Evolutionary conservation across 2,888 invertebrate species (phyloP).

Genomic region (Drosophila demipolita): DNA sequence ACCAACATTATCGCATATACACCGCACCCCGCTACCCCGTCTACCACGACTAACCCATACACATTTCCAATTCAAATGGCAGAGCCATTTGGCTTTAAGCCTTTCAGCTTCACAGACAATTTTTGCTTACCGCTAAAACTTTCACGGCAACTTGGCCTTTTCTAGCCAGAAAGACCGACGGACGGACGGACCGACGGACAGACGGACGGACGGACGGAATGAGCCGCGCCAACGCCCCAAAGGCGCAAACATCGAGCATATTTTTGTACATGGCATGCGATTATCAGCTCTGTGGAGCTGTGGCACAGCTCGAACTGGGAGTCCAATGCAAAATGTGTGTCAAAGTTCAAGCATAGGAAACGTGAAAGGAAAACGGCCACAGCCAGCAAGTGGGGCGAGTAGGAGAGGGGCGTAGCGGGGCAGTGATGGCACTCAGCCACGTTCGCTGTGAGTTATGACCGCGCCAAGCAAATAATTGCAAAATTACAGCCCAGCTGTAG

Average conservation of each 20-base stretch:
- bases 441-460: constrained; percentile 73
- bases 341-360: constrained; percentile 75
- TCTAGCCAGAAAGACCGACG: constrained; percentile 9
- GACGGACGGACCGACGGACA: too few relatives aligned
- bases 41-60: background rate
- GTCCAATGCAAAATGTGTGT: constrained; percentile 70
- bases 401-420: constrained; percentile 6
- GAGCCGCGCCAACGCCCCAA: constrained; percentile 61
- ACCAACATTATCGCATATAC: background rate
- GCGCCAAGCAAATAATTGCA: constrained; percentile 77
- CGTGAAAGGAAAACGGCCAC: constrained; percentile 68
- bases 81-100: constrained; percentile 41
- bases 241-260: constrained; percentile 73
- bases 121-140: constrained; percentile 58
- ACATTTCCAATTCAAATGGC: constrained; percentile 29
- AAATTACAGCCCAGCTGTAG: constrained; percentile 64
- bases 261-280: constrained; percentile 67
- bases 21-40: background rate
- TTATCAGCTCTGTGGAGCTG: constrained; percentile 56
- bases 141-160: constrained; percentile 54
- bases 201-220: constrained; percentile 1
- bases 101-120: constrained; percentile 49
- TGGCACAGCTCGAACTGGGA: constrained; percentile 28
- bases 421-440: constrained; percentile 49
- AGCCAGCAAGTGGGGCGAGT: background rate